Evolutionary conservation across 2,888 invertebrate species (phyloP).

Genomic region (Nowickia ferox): DNA sequence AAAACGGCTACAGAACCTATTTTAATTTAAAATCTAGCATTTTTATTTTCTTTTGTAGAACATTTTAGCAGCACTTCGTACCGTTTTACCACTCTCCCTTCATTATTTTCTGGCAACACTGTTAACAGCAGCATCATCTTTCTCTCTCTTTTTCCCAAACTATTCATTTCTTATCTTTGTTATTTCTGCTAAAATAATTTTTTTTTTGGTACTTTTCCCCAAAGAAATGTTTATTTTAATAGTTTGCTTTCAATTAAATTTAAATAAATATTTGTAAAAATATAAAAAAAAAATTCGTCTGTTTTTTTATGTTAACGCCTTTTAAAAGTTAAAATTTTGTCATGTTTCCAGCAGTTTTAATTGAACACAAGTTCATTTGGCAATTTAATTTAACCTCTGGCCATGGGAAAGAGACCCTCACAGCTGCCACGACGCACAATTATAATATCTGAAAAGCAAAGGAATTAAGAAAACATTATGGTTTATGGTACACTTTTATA

Average conservation of each 20-base stretch:
- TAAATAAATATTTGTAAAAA: slow-evolving; percentile 5
- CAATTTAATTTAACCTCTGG: slow-evolving; percentile 75
- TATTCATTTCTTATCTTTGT: slow-evolving; percentile 5
- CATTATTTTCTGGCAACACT: no score
- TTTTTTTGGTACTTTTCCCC: not conserved
- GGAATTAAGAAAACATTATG: no score
- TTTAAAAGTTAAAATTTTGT: slow-evolving; percentile 20
- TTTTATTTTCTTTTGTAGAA: no score
- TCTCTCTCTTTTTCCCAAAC: not conserved
- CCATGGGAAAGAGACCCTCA: slow-evolving; percentile 78
- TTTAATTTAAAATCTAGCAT: no score
- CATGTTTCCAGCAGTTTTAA: not conserved
- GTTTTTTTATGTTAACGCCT: slow-evolving; percentile 18
- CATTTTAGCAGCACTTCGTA: no score
- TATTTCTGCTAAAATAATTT: not conserved
- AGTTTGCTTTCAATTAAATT: not conserved
- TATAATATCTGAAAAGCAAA: slow-evolving; percentile 77
- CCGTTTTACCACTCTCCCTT: no score
- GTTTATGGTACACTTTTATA: not conserved
- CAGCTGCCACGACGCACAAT: slow-evolving; percentile 80
- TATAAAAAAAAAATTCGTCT: not conserved
- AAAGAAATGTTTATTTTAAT: slow-evolving; percentile 11
- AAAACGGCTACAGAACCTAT: no score
- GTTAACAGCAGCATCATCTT: not conserved
- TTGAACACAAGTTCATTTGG: not conserved